phyloP scores from a whole-genome alignment of 2,797 vertebrate genomes.

The Rhinogobio ventralis region DNA sequence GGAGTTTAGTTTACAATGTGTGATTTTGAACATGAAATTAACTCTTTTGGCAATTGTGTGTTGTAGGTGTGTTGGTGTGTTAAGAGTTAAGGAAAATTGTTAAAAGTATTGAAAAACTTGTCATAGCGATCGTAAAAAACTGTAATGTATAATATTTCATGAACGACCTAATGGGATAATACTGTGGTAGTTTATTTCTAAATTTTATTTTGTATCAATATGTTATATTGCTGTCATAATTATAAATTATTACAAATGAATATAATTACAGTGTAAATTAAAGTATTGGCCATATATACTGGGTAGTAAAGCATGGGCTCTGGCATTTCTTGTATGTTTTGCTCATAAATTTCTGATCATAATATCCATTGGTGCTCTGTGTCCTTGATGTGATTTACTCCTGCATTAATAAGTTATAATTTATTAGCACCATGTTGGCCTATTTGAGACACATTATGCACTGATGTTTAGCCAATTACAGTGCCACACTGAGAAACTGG shows the following conservation, averaged over 20 bases:
- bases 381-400: conserved; percentile 69
- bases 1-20: no score
- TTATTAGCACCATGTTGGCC: conserved; percentile 70
- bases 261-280: conserved; percentile 5
- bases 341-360: conserved; percentile 31
- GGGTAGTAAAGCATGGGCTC: neutral
- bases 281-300: neutral
- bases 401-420: conserved; percentile 67
- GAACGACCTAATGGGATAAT: neutral
- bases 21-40: no score
- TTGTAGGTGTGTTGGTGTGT: no score
- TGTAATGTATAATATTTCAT: neutral
- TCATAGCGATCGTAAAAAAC: no score
- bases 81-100: no score
- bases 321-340: conserved; percentile 11
- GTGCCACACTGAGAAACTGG: conserved; percentile 62
- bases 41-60: no score
- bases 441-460: conserved; percentile 65
- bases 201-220: neutral
- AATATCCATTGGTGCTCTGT: conserved; percentile 26
- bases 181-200: neutral
- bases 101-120: no score
- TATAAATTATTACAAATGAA: conserved; percentile 20
- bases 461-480: conserved; percentile 64
- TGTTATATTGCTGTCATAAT: neutral